Conservation (phyloP, 2,888 invertebrate species). For the Lapara coniferarum region DNA sequence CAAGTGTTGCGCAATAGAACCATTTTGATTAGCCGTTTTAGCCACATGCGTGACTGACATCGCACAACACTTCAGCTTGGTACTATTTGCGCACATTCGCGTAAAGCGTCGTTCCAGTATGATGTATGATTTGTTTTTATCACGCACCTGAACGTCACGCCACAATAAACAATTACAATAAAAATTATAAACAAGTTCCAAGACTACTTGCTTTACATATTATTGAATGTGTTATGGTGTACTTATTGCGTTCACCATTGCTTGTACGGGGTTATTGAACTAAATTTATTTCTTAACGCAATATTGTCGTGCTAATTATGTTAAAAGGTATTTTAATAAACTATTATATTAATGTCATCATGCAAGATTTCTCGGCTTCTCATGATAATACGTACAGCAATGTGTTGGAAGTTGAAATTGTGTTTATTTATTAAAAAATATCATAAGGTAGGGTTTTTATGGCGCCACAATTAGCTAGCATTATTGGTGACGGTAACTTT, state of each 20-base stretch:
- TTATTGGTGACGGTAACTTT: no score
- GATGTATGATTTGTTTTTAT: slow-evolving; percentile 34
- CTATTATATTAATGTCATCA: not conserved
- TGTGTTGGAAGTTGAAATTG: no score
- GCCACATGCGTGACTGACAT: slow-evolving; percentile 45
- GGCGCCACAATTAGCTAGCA: no score
- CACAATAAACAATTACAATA: slow-evolving; percentile 31
- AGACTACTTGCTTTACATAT: slow-evolving; percentile 9
- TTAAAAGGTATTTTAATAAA: not conserved
- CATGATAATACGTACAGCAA: not conserved
- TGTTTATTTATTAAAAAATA: no score
- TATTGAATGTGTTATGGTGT: slow-evolving; percentile 16
- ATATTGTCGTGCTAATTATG: not conserved
- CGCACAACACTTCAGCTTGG: slow-evolving; percentile 37
- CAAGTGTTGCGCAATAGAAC: slow-evolving; percentile 40
- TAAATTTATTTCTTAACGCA: not conserved
- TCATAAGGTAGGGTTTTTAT: no score
- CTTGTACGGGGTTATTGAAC: not conserved
- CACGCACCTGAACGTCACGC: slow-evolving; percentile 30
- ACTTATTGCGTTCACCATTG: slow-evolving; percentile 6
- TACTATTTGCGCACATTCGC: slow-evolving; percentile 35
- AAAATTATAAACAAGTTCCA: slow-evolving; percentile 15
- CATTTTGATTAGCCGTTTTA: slow-evolving; percentile 48
- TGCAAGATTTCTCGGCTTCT: not conserved
- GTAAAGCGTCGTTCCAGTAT: slow-evolving; percentile 35